These are phyloP conservation scores for Stomorhina lunata DNA, from an alignment of 2,888 invertebrate genomes.

Conservation along the genomic window DNA sequence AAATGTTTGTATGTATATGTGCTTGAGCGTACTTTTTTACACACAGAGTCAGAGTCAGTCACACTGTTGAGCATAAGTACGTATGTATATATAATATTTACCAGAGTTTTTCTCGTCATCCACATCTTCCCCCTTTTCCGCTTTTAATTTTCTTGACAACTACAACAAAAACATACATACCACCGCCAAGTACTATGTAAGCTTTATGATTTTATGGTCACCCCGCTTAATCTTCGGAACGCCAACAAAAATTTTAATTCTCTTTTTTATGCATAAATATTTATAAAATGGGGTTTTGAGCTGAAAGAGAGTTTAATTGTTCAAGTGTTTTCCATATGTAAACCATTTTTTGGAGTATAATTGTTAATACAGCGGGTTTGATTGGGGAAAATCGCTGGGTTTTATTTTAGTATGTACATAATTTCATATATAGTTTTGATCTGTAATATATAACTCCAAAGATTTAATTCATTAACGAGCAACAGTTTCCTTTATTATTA, in stretches of 20 bases:
- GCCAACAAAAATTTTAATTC: background rate
- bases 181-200: constrained; percentile 21
- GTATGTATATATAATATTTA: too few species aligned
- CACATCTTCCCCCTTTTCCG: background rate
- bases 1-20: too few species aligned
- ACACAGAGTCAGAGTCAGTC: background rate
- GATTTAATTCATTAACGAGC: too few species aligned
- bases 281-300: constrained; percentile 50
- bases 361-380: constrained; percentile 3
- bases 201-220: constrained; percentile 39
- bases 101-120: background rate
- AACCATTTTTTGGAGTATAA: background rate
- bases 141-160: constrained; percentile 57
- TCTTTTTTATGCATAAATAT: constrained; percentile 1
- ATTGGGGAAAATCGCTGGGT: background rate
- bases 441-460: too few species aligned
- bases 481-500: too few species aligned
- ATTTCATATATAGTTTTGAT: too few species aligned
- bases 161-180: constrained; percentile 32
- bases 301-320: constrained; percentile 27
- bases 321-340: background rate
- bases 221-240: constrained; percentile 29
- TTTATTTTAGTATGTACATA: too few species aligned
- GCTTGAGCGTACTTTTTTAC: too few species aligned
- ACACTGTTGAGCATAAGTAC: constrained; percentile 25